Conservation (phyloP, 92 coral and sea anemone genomes). For the Epizoanthus ramosus region DNA sequence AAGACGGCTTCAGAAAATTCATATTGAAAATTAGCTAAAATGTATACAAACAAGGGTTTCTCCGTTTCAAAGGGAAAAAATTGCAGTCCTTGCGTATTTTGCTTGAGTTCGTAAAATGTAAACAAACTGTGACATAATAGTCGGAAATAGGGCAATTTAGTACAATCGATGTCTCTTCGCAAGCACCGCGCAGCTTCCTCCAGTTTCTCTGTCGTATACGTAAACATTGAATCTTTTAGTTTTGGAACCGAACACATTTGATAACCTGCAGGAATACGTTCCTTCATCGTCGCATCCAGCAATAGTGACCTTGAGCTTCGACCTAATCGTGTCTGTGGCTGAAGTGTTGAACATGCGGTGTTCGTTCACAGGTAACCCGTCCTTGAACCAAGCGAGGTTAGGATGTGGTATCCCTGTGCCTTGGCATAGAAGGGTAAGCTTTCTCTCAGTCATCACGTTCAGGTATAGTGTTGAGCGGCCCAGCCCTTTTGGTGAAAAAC, state of each 20-base stretch:
- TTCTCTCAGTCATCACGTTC: conserved; percentile 5
- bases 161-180: too few relatives aligned
- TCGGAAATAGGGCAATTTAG: too few relatives aligned
- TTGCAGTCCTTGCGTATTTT: too few relatives aligned
- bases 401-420: neutral
- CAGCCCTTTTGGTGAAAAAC: neutral
- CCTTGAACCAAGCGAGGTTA: conserved; percentile 8
- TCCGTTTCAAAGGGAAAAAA: too few relatives aligned
- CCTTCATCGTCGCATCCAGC: conserved; percentile 5
- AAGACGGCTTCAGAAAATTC: too few relatives aligned
- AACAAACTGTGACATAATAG: too few relatives aligned
- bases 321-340: neutral
- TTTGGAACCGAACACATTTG: conserved; percentile 5
- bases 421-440: neutral
- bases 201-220: neutral
- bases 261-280: neutral
- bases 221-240: neutral
- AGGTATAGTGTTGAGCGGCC: neutral
- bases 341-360: neutral
- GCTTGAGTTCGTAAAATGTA: too few relatives aligned
- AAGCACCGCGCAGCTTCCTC: neutral
- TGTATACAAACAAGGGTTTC: too few relatives aligned
- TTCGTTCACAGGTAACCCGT: neutral
- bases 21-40: too few relatives aligned
- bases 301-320: neutral